These are phyloP conservation scores for Steinernema khuongi DNA, from an alignment of 1,140 invertebrate genomes.

Conservation along the genomic window DNA sequence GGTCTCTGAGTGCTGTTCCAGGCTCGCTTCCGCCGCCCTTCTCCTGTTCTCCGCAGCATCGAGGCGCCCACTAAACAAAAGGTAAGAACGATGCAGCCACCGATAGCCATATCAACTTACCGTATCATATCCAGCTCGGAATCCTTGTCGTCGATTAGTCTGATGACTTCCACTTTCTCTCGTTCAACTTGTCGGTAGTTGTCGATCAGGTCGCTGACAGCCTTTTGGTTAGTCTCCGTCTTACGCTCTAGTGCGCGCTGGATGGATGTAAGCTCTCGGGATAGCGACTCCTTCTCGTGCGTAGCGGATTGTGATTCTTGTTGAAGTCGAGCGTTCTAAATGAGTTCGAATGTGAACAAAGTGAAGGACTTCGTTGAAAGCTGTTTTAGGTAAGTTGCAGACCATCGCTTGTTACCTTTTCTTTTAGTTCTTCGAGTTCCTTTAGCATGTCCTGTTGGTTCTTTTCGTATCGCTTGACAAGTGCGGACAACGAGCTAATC, in stretches of 20 bases:
- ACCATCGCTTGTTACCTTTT: neutral
- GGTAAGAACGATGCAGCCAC: neutral
- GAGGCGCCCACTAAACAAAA: neutral
- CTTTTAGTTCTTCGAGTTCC: neutral
- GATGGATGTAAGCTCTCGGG: neutral
- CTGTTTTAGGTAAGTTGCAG: neutral
- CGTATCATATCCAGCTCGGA: neutral
- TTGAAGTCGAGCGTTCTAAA: neutral
- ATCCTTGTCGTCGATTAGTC: neutral
- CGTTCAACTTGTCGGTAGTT: neutral
- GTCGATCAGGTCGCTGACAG: neutral
- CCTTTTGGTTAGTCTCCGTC: neutral
- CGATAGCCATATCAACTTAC: neutral
- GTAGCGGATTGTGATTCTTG: neutral
- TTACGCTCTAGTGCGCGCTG: neutral
- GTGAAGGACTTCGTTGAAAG: no score
- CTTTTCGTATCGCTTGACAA: neutral
- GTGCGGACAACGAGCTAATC: neutral
- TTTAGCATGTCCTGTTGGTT: slow-evolving; percentile 4
- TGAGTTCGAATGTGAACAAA: no score
- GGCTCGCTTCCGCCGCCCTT: neutral
- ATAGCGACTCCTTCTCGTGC: neutral
- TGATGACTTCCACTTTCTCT: neutral
- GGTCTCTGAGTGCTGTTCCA: neutral
- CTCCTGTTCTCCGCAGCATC: neutral